Evolutionary conservation across 2,888 invertebrate species (phyloP).

Genomic region (Geotrupes spiniger): DNA sequence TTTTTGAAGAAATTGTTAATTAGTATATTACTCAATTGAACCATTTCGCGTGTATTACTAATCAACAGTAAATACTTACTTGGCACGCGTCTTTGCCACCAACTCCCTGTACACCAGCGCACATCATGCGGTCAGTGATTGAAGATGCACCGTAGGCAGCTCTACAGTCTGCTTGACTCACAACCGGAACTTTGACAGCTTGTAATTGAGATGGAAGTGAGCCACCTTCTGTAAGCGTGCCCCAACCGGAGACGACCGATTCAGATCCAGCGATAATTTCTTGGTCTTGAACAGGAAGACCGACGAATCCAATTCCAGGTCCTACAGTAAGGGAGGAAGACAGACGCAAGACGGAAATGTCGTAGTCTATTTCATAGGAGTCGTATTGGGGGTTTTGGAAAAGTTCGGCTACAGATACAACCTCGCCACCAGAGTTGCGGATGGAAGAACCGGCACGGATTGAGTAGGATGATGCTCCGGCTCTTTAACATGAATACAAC

Average conservation of each 20-base stretch:
- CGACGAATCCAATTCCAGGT: conserved; percentile 9
- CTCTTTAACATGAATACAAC: background rate
- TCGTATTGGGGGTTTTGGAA: conserved; percentile 21
- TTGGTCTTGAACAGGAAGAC: conserved; percentile 11
- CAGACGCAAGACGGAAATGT: conserved; percentile 22
- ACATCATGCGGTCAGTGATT: conserved; percentile 54
- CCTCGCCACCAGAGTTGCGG: conserved; percentile 16
- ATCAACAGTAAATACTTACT: conserved; percentile 20
- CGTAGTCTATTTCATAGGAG: conserved; percentile 18
- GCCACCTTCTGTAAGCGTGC: conserved; percentile 20
- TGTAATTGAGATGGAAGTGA: conserved; percentile 19
- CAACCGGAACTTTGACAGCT: conserved; percentile 24
- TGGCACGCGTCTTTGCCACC: conserved; percentile 36
- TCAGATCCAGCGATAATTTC: conserved; percentile 5
- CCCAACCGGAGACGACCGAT: conserved; percentile 20
- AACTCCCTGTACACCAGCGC: conserved; percentile 49
- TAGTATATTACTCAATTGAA: background rate
- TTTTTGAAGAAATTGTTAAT: no score
- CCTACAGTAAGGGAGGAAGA: conserved; percentile 3
- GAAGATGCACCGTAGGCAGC: conserved; percentile 13
- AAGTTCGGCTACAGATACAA: conserved; percentile 8
- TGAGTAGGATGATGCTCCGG: background rate
- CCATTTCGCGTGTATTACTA: no score
- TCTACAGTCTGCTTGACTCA: conserved; percentile 24
- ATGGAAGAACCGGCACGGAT: conserved; percentile 24